Evolutionary conservation across 2,888 invertebrate species (phyloP), one percentile per base, ranked within the genome.

Genomic region (Phaonia tiefii): DNA sequence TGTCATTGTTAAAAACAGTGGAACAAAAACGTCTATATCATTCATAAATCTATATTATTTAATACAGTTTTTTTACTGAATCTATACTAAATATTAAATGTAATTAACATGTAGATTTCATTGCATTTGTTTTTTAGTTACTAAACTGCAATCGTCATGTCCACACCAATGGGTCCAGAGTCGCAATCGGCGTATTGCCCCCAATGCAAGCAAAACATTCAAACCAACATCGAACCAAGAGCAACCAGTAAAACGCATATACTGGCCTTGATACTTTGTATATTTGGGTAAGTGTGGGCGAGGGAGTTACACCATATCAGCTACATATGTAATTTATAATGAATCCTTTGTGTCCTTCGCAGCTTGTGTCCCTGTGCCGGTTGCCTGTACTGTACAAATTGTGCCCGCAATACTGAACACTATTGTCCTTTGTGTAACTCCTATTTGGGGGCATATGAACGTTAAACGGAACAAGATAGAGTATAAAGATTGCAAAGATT

Each of bases 401-500:
- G 92, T 15, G 93, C 92, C 79, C 91, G 91, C 79, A 92, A 91
- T 83, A 89, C 90, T 3, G 91, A 92, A 56, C 93, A 93, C 84
- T 92, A 91, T 82, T 93, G 93, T 72, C 92, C 93, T 0, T 91
- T 91, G 77, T 93, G 93, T 85, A 91, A 91, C 66, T 88, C 92
- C 0, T 92, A 89, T 82, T 85, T 93, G 42, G 94, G 93, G 79
- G 90, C 90, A 51, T 92, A 91, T 84, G 86, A 89, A 74, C 88
- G 88, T 49, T 88, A 70, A 76, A n/a, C n/a, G 4, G 46, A 17
- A 46, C 10, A 37, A 44, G n/a, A 11, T 44, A 44, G n/a, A n/a
- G n/a, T n/a, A n/a, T n/a, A n/a, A n/a, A n/a, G n/a, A n/a, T n/a
- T n/a, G n/a, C n/a, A n/a, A n/a, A n/a, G n/a, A n/a, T n/a, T n/a